These are phyloP conservation scores for Clarias batrachus DNA, from an alignment of 2,113 vertebrate species.

Conservation along the genomic window DNA sequence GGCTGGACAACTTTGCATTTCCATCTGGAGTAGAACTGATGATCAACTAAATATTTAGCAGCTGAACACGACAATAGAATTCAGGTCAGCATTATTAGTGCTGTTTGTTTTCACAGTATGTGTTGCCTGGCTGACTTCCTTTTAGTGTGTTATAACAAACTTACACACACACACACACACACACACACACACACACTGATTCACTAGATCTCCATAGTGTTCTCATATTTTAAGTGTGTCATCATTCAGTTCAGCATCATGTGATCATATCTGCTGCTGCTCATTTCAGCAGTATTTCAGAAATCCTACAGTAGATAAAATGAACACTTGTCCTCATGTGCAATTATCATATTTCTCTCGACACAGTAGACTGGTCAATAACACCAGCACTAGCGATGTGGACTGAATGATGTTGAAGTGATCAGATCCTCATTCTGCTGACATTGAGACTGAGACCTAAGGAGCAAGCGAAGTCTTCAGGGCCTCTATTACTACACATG, in stretches of 20 bases:
- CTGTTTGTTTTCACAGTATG: slow-evolving; percentile 17
- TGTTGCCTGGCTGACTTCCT: slow-evolving; percentile 21
- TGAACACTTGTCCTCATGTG: not conserved
- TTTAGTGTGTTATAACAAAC: not conserved
- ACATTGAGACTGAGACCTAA: slow-evolving; percentile 30
- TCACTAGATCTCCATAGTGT: not conserved
- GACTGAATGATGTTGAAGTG: slow-evolving; percentile 17
- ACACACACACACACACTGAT: not conserved
- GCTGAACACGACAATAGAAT: slow-evolving; percentile 10
- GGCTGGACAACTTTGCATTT: slow-evolving; percentile 24
- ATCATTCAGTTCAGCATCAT: not conserved
- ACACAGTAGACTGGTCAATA: slow-evolving; percentile 5
- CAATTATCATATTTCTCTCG: not conserved
- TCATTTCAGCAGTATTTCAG: not conserved
- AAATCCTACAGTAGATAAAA: not conserved
- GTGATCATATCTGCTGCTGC: not conserved
- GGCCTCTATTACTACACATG: slow-evolving; percentile 50
- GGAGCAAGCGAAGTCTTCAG: slow-evolving; percentile 38
- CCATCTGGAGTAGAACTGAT: slow-evolving; percentile 13
- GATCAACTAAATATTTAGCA: slow-evolving; percentile 18
- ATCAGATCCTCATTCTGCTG: slow-evolving; percentile 44
- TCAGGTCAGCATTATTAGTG: slow-evolving; percentile 30
- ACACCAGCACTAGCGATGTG: not conserved
- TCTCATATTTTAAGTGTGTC: slow-evolving; percentile 20
- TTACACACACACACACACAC: not conserved